Percentiles rank a stretch among this genome's conserved stretches.
These are phyloP conservation scores for Zaprionus camerounensis DNA, from an alignment of 1,140 invertebrate species.

Conservation along the genomic window DNA sequence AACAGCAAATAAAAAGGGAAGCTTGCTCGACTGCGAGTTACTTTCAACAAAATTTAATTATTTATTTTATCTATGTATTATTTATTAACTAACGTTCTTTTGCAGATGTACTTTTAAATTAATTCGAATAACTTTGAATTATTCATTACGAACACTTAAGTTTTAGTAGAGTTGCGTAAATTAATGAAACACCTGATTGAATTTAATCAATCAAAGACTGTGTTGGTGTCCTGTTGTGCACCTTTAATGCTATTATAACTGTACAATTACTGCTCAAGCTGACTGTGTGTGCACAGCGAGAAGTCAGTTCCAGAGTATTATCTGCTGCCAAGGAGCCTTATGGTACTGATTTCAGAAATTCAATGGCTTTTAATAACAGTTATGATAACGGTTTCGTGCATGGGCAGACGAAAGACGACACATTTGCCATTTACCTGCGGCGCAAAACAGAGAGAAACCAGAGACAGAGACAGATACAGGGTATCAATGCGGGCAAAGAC, in stretches of 20 bases:
- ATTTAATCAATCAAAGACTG: neutral
- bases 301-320: neutral
- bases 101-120: neutral
- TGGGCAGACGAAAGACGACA: neutral
- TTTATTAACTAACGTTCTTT: neutral
- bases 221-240: too few relatives aligned
- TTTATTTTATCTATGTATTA: neutral
- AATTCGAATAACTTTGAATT: too few relatives aligned
- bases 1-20: constrained; percentile 3
- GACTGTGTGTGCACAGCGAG: neutral
- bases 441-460: neutral
- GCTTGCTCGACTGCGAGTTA: constrained; percentile 2
- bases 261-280: neutral
- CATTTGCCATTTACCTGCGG: constrained; percentile 6
- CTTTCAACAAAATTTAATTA: neutral
- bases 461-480: constrained; percentile 11
- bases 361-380: constrained; percentile 40
- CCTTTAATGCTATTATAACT: neutral
- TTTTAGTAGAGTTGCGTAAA: neutral
- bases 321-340: constrained; percentile 4
- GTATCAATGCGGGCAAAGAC: constrained; percentile 25
- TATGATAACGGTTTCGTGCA: constrained; percentile 25
- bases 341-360: constrained; percentile 28
- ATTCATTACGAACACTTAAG: neutral
- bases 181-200: neutral